Percentiles rank a stretch among this genome's conserved stretches.
Evolutionary conservation across 2,113 vertebrate species (phyloP).

Genomic region (Silurus asotus): DNA sequence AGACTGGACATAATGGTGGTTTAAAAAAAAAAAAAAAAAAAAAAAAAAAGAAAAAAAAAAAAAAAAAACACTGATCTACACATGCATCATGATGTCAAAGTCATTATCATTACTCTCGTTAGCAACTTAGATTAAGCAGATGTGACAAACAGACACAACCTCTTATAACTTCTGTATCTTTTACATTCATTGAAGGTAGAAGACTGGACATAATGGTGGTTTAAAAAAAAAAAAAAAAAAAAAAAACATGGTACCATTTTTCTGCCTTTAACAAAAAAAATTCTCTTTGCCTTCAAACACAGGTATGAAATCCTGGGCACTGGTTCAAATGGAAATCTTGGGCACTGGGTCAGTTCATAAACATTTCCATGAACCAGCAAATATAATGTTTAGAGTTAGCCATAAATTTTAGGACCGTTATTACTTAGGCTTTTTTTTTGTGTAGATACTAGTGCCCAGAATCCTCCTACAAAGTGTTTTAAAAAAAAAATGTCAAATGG

Average conservation of each 20-base stretch:
- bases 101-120: too few relatives aligned
- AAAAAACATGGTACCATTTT: not conserved
- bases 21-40: not conserved
- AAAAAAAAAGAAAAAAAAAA: too few relatives aligned
- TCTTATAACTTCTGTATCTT: not conserved
- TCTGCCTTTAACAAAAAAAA: too few relatives aligned
- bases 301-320: not conserved
- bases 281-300: not conserved
- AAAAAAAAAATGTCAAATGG: too few relatives aligned
- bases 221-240: not conserved
- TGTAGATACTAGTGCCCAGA: not conserved
- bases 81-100: too few relatives aligned
- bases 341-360: not conserved
- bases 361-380: not conserved
- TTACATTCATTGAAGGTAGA: not conserved
- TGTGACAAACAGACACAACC: not conserved
- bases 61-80: too few relatives aligned
- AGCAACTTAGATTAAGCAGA: too few relatives aligned
- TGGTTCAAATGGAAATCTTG: not conserved
- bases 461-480: not conserved
- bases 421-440: constrained; percentile 4
- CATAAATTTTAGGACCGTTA: not conserved
- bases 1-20: not conserved
- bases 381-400: not conserved
- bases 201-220: not conserved